phyloP scores from a whole-genome alignment of 2,797 vertebrate genomes.

The Heterohyrax brucei region DNA sequence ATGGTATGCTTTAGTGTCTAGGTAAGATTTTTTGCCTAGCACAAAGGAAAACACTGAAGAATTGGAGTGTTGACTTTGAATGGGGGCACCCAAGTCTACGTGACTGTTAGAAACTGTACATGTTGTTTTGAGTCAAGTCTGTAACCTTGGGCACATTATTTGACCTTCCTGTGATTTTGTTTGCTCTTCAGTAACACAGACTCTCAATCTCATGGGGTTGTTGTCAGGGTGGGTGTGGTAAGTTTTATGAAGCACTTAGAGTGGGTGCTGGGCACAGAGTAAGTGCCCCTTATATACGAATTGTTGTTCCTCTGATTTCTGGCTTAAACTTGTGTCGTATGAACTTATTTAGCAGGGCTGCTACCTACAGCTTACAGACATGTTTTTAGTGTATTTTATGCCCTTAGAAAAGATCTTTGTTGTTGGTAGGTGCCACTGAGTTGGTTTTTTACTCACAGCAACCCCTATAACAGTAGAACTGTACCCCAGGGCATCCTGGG shows the following conservation, averaged over 20 bases:
- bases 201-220: no score
- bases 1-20: background rate
- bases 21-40: conserved; percentile 25
- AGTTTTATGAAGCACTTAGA: background rate
- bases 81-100: background rate
- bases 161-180: background rate
- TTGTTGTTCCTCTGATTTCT: background rate
- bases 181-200: background rate
- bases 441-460: background rate
- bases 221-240: background rate
- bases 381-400: background rate
- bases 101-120: background rate
- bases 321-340: background rate
- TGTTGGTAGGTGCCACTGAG: background rate
- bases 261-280: background rate
- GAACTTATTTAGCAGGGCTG: background rate
- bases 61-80: background rate
- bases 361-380: background rate
- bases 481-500: background rate
- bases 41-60: background rate
- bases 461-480: background rate
- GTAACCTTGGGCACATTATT: background rate
- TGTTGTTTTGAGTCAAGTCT: background rate
- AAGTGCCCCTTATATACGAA: background rate
- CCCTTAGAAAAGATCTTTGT: background rate